Evolutionary conservation across 1,140 invertebrate species (phyloP).

Genomic region (silkworm (Bombyx mori)): ASM3026992v2 NC_085116.1:10970001-10970500

Average conservation of each 20-base stretch:
- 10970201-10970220: no score
- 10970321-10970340: not conserved
- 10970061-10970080: no score
- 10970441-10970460: not conserved
- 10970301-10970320: not conserved
- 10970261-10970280: slow-evolving; percentile 4
- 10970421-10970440: slow-evolving; percentile 1
- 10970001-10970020: no score
- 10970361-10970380: not conserved
- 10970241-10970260: slow-evolving; percentile 1
- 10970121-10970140: no score
- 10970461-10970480: not conserved
- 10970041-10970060: no score
- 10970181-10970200: no score
- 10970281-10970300: not conserved
- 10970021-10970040: no score
- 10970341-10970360: not conserved
- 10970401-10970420: not conserved
- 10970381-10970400: slow-evolving; percentile 1
- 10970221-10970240: slow-evolving; percentile 2
- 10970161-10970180: no score
- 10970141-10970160: no score
- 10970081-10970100: no score
- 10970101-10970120: no score
- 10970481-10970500: not conserved